Evolutionary conservation across 2,888 invertebrate genomes (phyloP), one percentile per base, ranked within the genome.

Genomic region (Ypsolopha sequella): DNA sequence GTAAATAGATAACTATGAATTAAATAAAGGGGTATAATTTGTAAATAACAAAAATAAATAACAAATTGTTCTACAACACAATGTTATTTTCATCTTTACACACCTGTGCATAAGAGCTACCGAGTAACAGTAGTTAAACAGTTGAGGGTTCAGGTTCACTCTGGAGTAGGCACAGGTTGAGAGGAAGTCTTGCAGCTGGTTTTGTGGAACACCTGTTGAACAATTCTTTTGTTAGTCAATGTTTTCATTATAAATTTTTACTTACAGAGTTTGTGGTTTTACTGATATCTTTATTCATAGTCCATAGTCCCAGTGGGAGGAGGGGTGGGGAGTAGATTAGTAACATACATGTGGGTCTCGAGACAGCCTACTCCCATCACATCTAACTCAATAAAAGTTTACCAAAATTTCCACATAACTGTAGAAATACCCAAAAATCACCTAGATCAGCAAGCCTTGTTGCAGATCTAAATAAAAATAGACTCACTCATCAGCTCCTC

Each of bases 111-210:
- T 87, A 14, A 95, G 73, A 0, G 93, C 92, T 7, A 95, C 93
- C 0, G 94, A 91, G 41, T 91, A 89, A 44, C 91, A 90, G 69
- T 95, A 95, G 72, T 94, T 92, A 78, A 93, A 96, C 57, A 96
- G 74, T 58, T 92, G 91, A 0, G 95, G 91, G 74, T 96, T 96
- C 8, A 95, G 77, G 41, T 92, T 90, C 59, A 92, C 92, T 53
- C 94, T 89, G 45, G 91, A 88, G 63, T 87, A 95, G 7, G 91
- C 91, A 46, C 92, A 89, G 11, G 91, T 88, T 0, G 94, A 90
- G 33, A 92, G 73, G 51, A 95, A 89, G 36, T 91, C 89, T 13
- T 92, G 89, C 10, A 90, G 76, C 52, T 84, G 58, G 52, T 77
- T 69, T 57, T 73, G 66, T 6, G 85, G 81, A 4, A 86, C 80